Conservation (phyloP, 1,140 invertebrate genomes). For the Lucilia sericata region DNA sequence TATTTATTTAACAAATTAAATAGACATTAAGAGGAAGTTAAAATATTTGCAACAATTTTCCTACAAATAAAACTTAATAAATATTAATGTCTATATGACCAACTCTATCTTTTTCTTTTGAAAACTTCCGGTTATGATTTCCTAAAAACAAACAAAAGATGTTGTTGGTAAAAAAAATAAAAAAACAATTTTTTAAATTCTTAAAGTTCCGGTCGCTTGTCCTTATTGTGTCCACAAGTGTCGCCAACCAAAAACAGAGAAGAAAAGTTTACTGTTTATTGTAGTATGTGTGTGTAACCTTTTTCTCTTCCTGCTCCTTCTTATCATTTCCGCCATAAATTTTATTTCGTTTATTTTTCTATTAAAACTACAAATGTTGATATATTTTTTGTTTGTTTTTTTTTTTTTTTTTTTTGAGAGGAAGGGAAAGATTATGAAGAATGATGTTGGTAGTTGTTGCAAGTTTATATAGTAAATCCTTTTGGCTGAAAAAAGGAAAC, state of each 20-base stretch:
- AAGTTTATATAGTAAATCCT: background rate
- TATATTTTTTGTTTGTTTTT: background rate
- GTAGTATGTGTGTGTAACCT: background rate
- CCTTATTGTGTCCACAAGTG: conserved; percentile 15
- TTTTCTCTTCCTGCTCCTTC: background rate
- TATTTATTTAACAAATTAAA: too few relatives aligned
- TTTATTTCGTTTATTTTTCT: conserved; percentile 46
- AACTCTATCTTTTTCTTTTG: background rate
- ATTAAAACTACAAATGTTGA: conserved; percentile 45
- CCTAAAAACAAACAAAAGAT: background rate
- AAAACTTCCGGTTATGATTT: background rate
- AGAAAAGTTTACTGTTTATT: background rate
- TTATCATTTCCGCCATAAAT: conserved; percentile 48
- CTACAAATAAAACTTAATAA: background rate
- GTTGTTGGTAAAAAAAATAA: background rate
- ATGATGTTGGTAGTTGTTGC: background rate
- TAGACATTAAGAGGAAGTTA: background rate
- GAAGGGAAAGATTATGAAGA: background rate
- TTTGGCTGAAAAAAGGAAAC: background rate
- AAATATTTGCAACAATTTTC: background rate
- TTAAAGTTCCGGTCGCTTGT: conserved; percentile 33
- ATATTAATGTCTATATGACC: background rate
- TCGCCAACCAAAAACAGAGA: background rate
- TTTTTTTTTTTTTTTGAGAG: background rate
- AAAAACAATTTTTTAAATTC: background rate